Percentiles rank a stretch among this genome's conserved stretches.
phyloP scores from a whole-genome alignment of 2,797 vertebrate genomes.

The Euthynnus affinis region DNA sequence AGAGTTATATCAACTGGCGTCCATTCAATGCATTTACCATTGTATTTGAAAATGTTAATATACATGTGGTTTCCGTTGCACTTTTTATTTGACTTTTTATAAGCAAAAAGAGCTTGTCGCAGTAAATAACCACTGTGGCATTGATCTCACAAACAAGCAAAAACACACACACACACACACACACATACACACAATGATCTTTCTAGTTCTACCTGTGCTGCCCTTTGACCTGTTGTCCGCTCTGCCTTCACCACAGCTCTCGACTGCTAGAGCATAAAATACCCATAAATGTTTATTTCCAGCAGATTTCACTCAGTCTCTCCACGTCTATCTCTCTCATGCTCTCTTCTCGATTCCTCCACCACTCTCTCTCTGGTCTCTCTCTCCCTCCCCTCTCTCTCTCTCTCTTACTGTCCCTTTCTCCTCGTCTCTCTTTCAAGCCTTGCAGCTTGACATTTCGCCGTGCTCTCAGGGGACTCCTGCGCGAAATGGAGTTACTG shows the following conservation, averaged over 20 bases:
- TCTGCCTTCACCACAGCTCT: slow-evolving; percentile 83
- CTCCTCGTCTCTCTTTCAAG: slow-evolving; percentile 80
- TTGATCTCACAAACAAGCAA: neutral
- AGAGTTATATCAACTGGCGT: slow-evolving; percentile 22
- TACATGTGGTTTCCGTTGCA: neutral
- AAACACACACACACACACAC: neutral
- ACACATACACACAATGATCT: neutral
- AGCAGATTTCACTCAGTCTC: slow-evolving; percentile 92
- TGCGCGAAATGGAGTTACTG: slow-evolving; percentile 98
- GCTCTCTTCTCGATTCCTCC: slow-evolving; percentile 60
- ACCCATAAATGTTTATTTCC: slow-evolving; percentile 97
- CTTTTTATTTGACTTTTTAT: slow-evolving; percentile 2
- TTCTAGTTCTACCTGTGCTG: slow-evolving; percentile 27
- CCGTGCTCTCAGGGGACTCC: slow-evolving; percentile 93
- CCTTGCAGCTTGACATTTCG: slow-evolving; percentile 97
- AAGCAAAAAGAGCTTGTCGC: neutral
- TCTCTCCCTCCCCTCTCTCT: slow-evolving; percentile 20
- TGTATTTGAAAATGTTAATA: neutral
- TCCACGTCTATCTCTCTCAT: slow-evolving; percentile 60
- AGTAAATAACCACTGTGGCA: slow-evolving; percentile 10
- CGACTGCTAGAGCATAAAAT: slow-evolving; percentile 92
- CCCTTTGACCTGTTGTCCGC: slow-evolving; percentile 31
- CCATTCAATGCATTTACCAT: neutral
- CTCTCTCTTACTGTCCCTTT: slow-evolving; percentile 66
- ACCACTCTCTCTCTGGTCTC: no score